A percentile compares a stretch with the other conserved stretches of the same genome.
Evolutionary conservation across 2,797 vertebrate genomes (phyloP).

Genomic region (Hafferia zeledoni): DNA sequence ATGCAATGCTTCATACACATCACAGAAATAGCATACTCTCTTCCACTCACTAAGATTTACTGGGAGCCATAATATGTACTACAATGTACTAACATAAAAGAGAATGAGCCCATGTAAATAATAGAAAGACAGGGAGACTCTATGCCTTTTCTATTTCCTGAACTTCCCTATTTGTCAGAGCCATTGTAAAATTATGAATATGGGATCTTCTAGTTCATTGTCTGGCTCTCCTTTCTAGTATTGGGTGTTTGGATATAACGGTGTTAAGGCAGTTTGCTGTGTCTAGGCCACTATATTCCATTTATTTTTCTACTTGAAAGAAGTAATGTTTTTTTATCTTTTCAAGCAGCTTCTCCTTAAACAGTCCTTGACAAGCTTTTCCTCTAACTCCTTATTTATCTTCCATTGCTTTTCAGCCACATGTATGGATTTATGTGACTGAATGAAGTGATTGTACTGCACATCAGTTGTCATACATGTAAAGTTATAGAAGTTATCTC

Average conservation of each 20-base stretch:
- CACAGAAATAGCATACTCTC: background rate
- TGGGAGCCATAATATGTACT: background rate
- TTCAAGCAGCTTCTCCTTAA: background rate
- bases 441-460: background rate
- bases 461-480: background rate
- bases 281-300: background rate
- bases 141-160: background rate
- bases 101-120: background rate
- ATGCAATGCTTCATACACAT: background rate
- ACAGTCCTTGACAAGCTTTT: background rate
- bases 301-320: background rate
- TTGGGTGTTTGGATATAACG: background rate
- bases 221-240: background rate
- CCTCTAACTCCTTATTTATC: background rate
- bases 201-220: background rate
- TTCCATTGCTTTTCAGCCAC: background rate
- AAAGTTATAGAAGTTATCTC: background rate
- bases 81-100: background rate
- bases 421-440: background rate
- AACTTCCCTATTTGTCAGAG: background rate
- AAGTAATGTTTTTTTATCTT: background rate
- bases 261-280: background rate
- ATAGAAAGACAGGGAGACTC: background rate
- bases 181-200: background rate
- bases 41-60: background rate